phyloP scores from a whole-genome alignment of 2,888 invertebrate species.

The Bembecia ichneumoniformis region DNA sequence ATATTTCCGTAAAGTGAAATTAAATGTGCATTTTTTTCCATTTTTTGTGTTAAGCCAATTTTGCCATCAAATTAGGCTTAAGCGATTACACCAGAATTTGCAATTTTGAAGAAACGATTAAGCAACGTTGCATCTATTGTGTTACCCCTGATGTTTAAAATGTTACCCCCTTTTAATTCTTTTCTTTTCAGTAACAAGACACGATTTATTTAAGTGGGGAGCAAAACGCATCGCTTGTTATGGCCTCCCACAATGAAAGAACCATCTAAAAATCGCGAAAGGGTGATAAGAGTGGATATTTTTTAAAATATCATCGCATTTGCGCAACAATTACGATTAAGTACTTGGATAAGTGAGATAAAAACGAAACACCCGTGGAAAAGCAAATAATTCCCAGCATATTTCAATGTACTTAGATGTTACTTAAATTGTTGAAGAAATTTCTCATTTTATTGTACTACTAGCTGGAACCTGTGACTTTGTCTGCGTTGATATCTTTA shows the following conservation, averaged over 20 bases:
- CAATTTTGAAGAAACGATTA: slow-evolving; percentile 35
- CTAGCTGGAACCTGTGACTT: too few species aligned
- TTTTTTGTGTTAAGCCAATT: too few species aligned
- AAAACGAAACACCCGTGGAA: neutral
- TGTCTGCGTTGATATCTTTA: too few species aligned
- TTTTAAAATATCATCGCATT: slow-evolving; percentile 46
- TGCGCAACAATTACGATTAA: slow-evolving; percentile 37
- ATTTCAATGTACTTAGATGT: too few species aligned
- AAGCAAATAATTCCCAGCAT: too few species aligned
- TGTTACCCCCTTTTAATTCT: slow-evolving; percentile 5
- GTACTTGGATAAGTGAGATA: slow-evolving; percentile 19
- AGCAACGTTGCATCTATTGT: slow-evolving; percentile 41
- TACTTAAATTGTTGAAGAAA: too few species aligned
- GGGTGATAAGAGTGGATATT: slow-evolving; percentile 29
- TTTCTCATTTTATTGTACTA: too few species aligned
- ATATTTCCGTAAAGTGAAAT: too few species aligned
- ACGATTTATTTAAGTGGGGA: slow-evolving; percentile 1
- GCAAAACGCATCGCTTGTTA: neutral
- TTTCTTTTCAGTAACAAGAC: slow-evolving; percentile 40
- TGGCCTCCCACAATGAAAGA: slow-evolving; percentile 20
- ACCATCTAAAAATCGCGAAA: slow-evolving; percentile 21
- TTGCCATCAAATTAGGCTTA: neutral
- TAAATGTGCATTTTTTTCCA: too few species aligned
- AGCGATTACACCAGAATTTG: slow-evolving; percentile 18
- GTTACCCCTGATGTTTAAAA: slow-evolving; percentile 31